Evolutionary conservation across 1,140 invertebrate species (phyloP).

Genomic region (Atopsyche davidsoni): DNA sequence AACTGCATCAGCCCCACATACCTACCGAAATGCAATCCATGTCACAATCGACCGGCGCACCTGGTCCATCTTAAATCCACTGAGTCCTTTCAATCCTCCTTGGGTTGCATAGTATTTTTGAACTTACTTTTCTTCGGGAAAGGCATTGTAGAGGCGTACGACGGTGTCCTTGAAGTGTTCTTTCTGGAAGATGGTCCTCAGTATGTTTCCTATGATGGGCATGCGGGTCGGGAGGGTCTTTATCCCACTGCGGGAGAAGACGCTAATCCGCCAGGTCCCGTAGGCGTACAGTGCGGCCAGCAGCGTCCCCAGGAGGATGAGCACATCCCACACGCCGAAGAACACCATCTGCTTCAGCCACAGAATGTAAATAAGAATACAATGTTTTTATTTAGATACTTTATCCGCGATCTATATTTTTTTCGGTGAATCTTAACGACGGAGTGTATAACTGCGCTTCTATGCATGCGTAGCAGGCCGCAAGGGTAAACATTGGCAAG

Average conservation of each 20-base stretch:
- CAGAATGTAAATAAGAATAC: too few relatives aligned
- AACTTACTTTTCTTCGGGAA: conserved; percentile 7
- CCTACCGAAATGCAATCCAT: conserved; percentile 29
- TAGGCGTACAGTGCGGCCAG: too few relatives aligned
- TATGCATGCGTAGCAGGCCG: too few relatives aligned
- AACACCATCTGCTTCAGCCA: too few relatives aligned
- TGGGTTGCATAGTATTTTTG: not conserved
- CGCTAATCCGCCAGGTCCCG: too few relatives aligned
- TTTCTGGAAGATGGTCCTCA: not conserved
- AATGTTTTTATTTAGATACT: too few relatives aligned
- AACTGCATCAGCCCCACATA: conserved; percentile 46
- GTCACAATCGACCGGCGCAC: not conserved
- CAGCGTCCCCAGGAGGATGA: too few relatives aligned
- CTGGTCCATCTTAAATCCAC: not conserved
- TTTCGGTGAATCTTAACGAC: too few relatives aligned
- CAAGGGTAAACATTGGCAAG: too few relatives aligned
- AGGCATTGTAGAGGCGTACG: not conserved
- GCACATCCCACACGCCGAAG: too few relatives aligned
- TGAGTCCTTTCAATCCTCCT: not conserved
- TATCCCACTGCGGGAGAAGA: not conserved
- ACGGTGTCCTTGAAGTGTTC: conserved; percentile 1
- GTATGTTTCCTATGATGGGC: not conserved
- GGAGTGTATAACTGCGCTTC: too few relatives aligned
- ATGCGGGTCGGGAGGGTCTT: not conserved
- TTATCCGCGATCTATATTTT: too few relatives aligned